A percentile compares a stretch with the other conserved stretches of the same genome.
phyloP scores from a whole-genome alignment of 2,113 vertebrate species.

The Equus quagga region DNA sequence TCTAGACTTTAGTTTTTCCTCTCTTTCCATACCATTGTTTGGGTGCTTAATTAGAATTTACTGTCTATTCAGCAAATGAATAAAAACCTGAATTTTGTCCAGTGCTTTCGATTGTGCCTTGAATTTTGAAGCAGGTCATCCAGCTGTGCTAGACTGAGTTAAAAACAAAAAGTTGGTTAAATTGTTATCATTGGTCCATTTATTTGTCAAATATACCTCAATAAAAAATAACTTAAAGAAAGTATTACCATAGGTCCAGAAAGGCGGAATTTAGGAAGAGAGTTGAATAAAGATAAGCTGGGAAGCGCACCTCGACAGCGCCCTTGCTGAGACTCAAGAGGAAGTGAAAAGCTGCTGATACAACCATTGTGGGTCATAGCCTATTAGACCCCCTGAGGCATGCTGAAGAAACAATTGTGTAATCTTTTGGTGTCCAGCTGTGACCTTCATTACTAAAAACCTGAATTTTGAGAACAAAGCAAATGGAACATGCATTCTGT shows the following conservation, averaged over 20 bases:
- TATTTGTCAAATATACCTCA: neutral
- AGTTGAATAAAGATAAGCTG: neutral
- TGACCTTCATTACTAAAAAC: neutral
- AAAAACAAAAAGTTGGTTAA: neutral
- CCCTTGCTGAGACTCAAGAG: neutral
- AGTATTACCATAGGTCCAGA: neutral
- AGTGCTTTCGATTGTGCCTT: neutral
- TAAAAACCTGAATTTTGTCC: neutral
- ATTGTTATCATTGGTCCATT: neutral
- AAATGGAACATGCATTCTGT: neutral
- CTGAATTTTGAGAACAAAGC: constrained; percentile 10
- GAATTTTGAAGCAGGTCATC: neutral
- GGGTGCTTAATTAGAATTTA: neutral
- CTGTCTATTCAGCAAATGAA: neutral
- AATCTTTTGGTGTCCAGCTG: neutral
- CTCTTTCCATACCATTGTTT: neutral
- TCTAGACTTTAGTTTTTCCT: neutral
- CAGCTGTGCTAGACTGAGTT: neutral
- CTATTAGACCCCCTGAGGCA: neutral
- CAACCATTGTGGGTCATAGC: neutral
- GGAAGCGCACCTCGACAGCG: neutral
- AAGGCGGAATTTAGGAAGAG: neutral
- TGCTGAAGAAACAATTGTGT: neutral
- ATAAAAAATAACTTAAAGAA: neutral
- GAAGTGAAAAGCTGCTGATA: neutral